Evolutionary conservation across 2,888 invertebrate species (phyloP), one percentile per base, ranked within the genome.

Genomic region (Thymelicus lineola): DNA sequence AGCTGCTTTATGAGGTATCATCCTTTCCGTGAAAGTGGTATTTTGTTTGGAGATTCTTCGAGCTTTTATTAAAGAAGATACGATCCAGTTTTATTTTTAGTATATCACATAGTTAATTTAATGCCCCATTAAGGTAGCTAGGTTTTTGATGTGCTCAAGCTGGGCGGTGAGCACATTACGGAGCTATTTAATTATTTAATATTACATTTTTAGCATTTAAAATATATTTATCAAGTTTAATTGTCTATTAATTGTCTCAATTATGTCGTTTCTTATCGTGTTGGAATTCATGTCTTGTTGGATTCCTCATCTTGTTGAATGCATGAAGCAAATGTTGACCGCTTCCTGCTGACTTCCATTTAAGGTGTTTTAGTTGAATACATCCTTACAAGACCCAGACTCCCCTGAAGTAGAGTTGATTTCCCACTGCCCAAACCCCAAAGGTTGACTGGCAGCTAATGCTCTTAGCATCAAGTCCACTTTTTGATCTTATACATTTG

Each of bases 201-300:
- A n/a, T 28, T 28, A 28, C 5, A 3, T 28, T 28, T 42, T 59
- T 12, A 46, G 61, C 12, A 45, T 7, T 55, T 45, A 65, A 65
- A 57, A 58, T 58, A 58, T 58, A n/a, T 38, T 58, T 58, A 36
- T 36, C 36, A 38, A n/a, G 58, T 58, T 38, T 7, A 36, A 14
- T 36, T 28, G 46, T 66, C 20, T 38, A 53, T 46, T 46, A 58
- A 58, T 66, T 17, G 45, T 45, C 15, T 10, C 65, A 55, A 46
- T 57, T 12, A 58, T 66, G 58, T 7, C n/a, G 15, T 46, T 46
- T 48, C 35, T 45, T 15, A 14, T 48, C 46, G 10, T 45, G 57
- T 57, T 57, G 14, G 42, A 48, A 42, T 20, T 62, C 12, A 9
- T 58, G 36, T 36, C 57, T 65, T 12, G 28, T 12, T 46, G 35